Base-by-base conservation (phyloP, 2,888 invertebrate species). In the Sphaerophoria taeniata region DNA sequence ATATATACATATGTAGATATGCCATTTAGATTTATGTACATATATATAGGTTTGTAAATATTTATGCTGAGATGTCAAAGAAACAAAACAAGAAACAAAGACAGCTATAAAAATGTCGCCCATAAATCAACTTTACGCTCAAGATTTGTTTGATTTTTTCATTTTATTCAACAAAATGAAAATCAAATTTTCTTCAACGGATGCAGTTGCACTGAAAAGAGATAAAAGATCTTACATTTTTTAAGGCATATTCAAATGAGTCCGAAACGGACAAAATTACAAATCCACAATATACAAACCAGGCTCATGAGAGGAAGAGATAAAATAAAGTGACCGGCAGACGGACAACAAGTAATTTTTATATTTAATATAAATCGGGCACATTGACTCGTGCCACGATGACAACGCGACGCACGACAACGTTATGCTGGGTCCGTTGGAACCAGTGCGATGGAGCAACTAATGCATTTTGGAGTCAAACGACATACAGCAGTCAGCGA, bases 401-500 rank as follows among this genome's bases (percentile, higher is more conserved):
- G 43, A 56, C 16, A 24, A 43, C 12, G 12, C 6, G 63, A 45
- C 16, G 9, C 65, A 39, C 53, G 53, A n/a, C n/a, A n/a, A n/a
- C n/a, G n/a, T n/a, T n/a, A n/a, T n/a, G n/a, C n/a, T n/a, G n/a
- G n/a, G 67, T 67, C 67, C 60, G 60, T 34, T 47, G 11, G 16
- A 47, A 33, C 55, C 53, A 58, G 33, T 39, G 55, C 58, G 60
- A 77, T 61, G 82, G 72, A 67, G 74, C 56, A 74, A 83, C 78
- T 83, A 74, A 83, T 70, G 74, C 79, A 70, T 83, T 83, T 82
- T 83, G 83, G 79, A 79, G 83, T 79, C 79, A 83, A 79, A 74
- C 79, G 83, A 79, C 83, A 83, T 70, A 63, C 70, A 83, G 79
- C 70, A 58, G 70, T 45, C 74, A 83, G 74, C 74, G 34, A 73